Base-by-base conservation (phyloP, 2,888 invertebrate genomes). In the Reticulitermes lucifugus region DNA sequence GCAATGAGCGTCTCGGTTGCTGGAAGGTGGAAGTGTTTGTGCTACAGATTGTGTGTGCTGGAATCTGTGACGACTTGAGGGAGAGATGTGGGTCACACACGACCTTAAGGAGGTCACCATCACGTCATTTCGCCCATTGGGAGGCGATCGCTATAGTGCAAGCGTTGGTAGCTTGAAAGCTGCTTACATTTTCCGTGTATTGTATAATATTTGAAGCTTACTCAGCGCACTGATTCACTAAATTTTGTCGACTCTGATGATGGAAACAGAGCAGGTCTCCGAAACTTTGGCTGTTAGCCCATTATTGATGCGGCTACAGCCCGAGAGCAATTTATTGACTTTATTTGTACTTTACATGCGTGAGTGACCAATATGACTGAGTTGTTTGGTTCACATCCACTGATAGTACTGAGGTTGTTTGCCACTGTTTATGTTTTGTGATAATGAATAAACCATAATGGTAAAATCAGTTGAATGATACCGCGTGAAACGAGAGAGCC, bases 71-170 rank as follows among this genome's bases (percentile, higher is more conserved):
- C 81, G 70, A 70, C 46, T 70, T 22, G 55, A 55, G 46, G 43
- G 18, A 14, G 7, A 41, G n/a, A 81, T 65, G 86, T 86, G 80
- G 86, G 86, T 86, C 86, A 86, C 83, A 83, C 86, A 86, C 86
- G 85, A 86, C 86, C 86, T 86, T 84, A 86, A 75, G 83, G 80
- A 86, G 86, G 86, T 85, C 86, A 85, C 35, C 83, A 77, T 46
- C 77, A 77, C 77, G 77, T 77, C 77, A 77, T 77, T 43, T 46
- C 73, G 41, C 77, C 77, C 77, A 77, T 41, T 73, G 35, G 65
- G 65, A n/a, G 65, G 65, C 65, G 65, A 55, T 18, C 55, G 55
- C 55, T 55, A 55, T 55, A 55, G 55, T 55, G 55, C 55, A 55
- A 55, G 70, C 70, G 70, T 25, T 70, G 25, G n/a, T 29, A 70